Evolutionary conservation across 2,113 vertebrate genomes (phyloP).

Genomic region (Nycticryphes semicollaris): DNA sequence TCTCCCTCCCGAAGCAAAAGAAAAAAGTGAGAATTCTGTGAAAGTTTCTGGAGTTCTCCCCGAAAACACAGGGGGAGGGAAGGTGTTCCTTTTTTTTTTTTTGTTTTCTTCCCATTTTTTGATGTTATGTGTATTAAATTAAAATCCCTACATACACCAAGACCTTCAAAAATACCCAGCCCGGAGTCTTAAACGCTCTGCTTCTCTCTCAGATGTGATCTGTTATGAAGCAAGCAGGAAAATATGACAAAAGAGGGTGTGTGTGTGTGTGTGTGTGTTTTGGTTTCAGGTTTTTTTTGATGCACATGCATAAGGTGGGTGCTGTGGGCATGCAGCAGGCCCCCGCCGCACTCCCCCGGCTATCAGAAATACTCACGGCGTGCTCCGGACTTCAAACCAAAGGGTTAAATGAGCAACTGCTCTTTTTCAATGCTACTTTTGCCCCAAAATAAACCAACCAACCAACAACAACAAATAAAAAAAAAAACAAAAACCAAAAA

Average conservation of each 20-base stretch:
- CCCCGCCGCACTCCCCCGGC: not conserved
- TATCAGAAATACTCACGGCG: not conserved
- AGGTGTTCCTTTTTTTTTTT: accelerated
- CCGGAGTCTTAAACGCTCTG: not conserved
- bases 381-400: not conserved
- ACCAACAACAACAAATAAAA: too few species aligned
- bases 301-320: not conserved
- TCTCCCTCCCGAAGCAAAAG: not conserved
- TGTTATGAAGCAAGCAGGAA: not conserved
- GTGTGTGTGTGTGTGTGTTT: too few species aligned
- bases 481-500: too few species aligned
- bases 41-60: not conserved
- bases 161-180: not conserved
- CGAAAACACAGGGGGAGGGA: not conserved
- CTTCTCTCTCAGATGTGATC: not conserved
- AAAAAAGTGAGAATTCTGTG: not conserved
- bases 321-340: conserved; percentile 5
- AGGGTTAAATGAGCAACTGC: not conserved
- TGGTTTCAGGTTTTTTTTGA: not conserved
- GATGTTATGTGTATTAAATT: not conserved
- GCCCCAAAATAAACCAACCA: too few species aligned
- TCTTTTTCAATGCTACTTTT: not conserved
- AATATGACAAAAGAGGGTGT: not conserved
- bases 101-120: not conserved
- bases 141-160: not conserved